These are phyloP conservation scores for Pseudomugil tenellus DNA, from an alignment of 2,797 vertebrate species.

Conservation along the genomic window DNA sequence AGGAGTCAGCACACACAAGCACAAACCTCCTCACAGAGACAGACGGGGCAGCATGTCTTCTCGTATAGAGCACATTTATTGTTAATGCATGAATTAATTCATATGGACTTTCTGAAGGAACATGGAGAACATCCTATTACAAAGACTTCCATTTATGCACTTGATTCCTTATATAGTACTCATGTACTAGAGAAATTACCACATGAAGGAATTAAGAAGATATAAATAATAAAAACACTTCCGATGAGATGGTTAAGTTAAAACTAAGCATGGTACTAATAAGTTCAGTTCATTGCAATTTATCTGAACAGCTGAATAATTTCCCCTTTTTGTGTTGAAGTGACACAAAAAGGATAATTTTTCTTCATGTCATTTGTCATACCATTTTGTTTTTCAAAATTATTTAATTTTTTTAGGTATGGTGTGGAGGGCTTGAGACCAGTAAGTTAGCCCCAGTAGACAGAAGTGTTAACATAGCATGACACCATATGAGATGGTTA, in stretches of 20 bases:
- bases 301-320: background rate
- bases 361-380: no score
- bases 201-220: background rate
- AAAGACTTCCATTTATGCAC: background rate
- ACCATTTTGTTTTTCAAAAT: no score
- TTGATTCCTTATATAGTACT: background rate
- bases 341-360: background rate
- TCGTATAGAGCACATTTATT: background rate
- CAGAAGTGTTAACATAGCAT: background rate
- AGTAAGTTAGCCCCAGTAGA: background rate
- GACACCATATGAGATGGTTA: background rate
- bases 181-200: background rate
- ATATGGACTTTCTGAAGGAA: background rate
- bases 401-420: no score
- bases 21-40: conserved; percentile 16
- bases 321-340: background rate
- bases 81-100: background rate
- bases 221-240: background rate
- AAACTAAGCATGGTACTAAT: no score
- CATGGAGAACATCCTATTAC: background rate
- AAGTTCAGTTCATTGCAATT: no score
- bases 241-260: no score
- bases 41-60: conserved; percentile 6
- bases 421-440: no score
- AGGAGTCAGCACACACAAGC: conserved; percentile 62